Evolutionary conservation across 2,113 vertebrate species (phyloP).

Genomic region (Garra rufa): DNA sequence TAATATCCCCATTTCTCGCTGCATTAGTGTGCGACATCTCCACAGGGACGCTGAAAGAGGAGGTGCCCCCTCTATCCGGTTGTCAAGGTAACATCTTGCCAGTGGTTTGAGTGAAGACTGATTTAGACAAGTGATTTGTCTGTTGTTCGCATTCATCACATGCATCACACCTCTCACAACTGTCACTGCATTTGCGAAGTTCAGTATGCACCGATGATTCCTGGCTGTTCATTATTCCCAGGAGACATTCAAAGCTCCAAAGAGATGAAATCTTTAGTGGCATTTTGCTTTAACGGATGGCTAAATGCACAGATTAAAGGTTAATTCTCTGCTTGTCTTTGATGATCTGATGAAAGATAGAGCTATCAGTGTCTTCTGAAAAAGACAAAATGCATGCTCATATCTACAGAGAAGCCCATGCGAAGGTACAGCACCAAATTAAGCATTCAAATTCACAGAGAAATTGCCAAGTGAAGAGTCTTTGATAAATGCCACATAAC

Average conservation of each 20-base stretch:
- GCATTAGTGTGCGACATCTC: slow-evolving; percentile 74
- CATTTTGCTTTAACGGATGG: neutral
- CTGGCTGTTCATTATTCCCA: neutral
- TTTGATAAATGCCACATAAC: slow-evolving; percentile 23
- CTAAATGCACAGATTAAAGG: slow-evolving; percentile 18
- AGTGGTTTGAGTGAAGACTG: slow-evolving; percentile 60
- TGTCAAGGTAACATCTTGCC: slow-evolving; percentile 73
- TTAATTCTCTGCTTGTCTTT: neutral
- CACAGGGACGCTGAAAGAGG: slow-evolving; percentile 63
- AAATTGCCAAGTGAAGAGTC: neutral
- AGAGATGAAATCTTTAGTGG: neutral
- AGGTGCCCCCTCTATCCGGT: slow-evolving; percentile 67
- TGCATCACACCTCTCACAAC: slow-evolving; percentile 3
- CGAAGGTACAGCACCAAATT: slow-evolving; percentile 2
- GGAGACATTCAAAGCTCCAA: neutral
- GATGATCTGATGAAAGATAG: slow-evolving; percentile 13
- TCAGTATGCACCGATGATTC: neutral
- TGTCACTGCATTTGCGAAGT: neutral
- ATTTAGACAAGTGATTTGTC: slow-evolving; percentile 66
- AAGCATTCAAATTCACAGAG: slow-evolving; percentile 10
- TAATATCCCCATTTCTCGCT: slow-evolving; percentile 71
- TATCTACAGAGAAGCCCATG: neutral
- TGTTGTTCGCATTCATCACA: slow-evolving; percentile 53
- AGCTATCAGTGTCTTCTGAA: neutral
- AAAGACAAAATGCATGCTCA: slow-evolving; percentile 7